Base-by-base conservation (phyloP, 2,888 invertebrate genomes). In the Griposia aprilina region DNA sequence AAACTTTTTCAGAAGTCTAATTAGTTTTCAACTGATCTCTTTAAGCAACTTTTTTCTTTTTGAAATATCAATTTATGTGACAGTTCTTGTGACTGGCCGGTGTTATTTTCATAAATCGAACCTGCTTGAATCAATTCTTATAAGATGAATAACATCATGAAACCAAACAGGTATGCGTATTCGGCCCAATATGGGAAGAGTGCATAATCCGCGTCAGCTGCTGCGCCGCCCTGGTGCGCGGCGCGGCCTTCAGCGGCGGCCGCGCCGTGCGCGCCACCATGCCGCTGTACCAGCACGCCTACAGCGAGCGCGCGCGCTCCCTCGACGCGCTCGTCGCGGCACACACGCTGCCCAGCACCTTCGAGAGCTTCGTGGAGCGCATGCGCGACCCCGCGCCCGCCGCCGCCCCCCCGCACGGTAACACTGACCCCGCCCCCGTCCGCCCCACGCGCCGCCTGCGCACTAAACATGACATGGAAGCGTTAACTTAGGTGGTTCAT, bases 131-230 rank as follows among this genome's bases (percentile, higher is more conserved):
- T 60, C 0, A 30, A 20, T 62, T 20, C 2, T 67, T 1, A 20
- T 48, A 50, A 30, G 50, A 10, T 67, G 0, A 17, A n/a, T n/a
- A 69, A 10, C 10, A 36, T 36, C 23, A n/a, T 36, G 0, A 36
- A 68, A 5, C 6, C 11, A 20, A 90, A 23, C 91, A 98, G 98
- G 98, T 98, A 87, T 98, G 98, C n/a, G 98, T 98, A 94, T 99
- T 99, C 97, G 99, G 99, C 0, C 99, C 99, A 6, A 96, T 99
- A 83, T 99, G 99, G 96, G 98, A 99, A 94, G 99, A 99, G 94
- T 98, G 98, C 88, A 94, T 97, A 45, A 94, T 97, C 36, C 97
- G 97, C 86, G 96, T 97, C 86, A 90, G 94, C 23, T 96, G 97
- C 90, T 90, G 99, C 87, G 99, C 99, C 48, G 98, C 98, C 68